phyloP scores from a whole-genome alignment of 2,113 vertebrate species.

The Cyrtonyx montezumae region DNA sequence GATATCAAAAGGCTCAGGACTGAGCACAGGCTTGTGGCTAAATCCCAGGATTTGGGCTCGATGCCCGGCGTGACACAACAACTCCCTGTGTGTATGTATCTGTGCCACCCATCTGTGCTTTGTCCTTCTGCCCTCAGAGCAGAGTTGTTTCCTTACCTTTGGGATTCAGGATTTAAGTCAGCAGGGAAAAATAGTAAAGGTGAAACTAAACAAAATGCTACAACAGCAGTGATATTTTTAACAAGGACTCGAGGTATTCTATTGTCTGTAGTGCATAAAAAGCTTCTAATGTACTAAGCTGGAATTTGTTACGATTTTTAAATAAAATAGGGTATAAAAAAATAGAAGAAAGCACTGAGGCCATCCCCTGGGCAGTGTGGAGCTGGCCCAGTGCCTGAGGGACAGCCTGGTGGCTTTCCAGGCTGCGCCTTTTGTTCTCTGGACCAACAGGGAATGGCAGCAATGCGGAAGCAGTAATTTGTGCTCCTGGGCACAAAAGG shows the following conservation, averaged over 20 bases:
- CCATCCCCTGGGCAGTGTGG: not conserved
- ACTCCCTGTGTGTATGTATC: constrained; percentile 6
- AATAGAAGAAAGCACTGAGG: not conserved
- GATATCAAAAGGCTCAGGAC: not conserved
- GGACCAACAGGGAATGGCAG: constrained; percentile 31
- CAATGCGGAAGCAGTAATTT: constrained; percentile 40
- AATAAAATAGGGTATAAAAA: not conserved
- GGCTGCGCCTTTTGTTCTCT: constrained; percentile 56
- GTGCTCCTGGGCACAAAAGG: constrained; percentile 53
- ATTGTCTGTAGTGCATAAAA: not conserved
- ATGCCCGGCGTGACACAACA: not conserved
- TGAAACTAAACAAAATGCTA: not conserved
- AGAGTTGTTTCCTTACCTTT: not conserved
- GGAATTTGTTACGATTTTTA: not conserved
- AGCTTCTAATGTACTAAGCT: not conserved
- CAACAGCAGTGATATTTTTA: not conserved
- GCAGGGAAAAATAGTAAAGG: not conserved
- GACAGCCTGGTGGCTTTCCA: constrained; percentile 5
- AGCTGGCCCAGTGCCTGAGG: not conserved
- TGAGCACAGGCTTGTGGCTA: not conserved
- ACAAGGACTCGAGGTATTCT: not conserved
- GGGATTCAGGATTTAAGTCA: not conserved
- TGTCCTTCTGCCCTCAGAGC: constrained; percentile 1
- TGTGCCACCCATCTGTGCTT: constrained; percentile 44
- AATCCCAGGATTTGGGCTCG: constrained; percentile 38